These are phyloP conservation scores for Helleia helle DNA, from an alignment of 2,888 invertebrate genomes.

Conservation along the genomic window DNA sequence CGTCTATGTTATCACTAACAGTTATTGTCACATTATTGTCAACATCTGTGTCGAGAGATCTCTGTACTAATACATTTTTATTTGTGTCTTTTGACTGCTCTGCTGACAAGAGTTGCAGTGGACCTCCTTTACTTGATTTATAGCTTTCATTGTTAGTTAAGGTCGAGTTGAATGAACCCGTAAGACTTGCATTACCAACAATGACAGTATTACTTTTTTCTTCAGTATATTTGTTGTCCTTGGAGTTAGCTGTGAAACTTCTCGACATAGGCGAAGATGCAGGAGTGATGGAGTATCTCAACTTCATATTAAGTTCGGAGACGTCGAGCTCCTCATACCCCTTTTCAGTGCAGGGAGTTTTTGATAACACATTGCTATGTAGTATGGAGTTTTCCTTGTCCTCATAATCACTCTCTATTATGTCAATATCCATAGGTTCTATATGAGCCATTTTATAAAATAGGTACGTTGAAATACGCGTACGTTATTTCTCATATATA, in stretches of 20 bases:
- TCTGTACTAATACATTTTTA: conserved; percentile 31
- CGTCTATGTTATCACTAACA: conserved; percentile 40
- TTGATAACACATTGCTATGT: conserved; percentile 47
- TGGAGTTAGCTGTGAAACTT: conserved; percentile 42
- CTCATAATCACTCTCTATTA: conserved; percentile 51
- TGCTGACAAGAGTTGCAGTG: conserved; percentile 39
- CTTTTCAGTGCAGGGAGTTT: conserved; percentile 47
- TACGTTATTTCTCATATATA: background rate
- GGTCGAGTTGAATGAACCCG: conserved; percentile 46
- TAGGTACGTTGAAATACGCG: conserved; percentile 1
- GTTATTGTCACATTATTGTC: conserved; percentile 36
- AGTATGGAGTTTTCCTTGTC: conserved; percentile 58
- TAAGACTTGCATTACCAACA: conserved; percentile 39
- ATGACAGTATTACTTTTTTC: conserved; percentile 28
- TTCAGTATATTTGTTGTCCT: conserved; percentile 35
- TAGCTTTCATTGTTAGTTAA: conserved; percentile 37
- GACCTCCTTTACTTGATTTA: conserved; percentile 41
- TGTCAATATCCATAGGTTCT: conserved; percentile 60
- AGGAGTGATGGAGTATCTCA: conserved; percentile 59
- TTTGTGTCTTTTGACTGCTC: conserved; percentile 35
- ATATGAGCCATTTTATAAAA: conserved; percentile 44
- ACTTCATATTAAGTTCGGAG: conserved; percentile 59
- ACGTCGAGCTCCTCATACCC: conserved; percentile 61
- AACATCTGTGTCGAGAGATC: conserved; percentile 31
- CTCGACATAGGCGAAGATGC: conserved; percentile 57